These are phyloP conservation scores for Mionectes macconnelli DNA, from an alignment of 2,113 vertebrate genomes.

Conservation along the genomic window DNA sequence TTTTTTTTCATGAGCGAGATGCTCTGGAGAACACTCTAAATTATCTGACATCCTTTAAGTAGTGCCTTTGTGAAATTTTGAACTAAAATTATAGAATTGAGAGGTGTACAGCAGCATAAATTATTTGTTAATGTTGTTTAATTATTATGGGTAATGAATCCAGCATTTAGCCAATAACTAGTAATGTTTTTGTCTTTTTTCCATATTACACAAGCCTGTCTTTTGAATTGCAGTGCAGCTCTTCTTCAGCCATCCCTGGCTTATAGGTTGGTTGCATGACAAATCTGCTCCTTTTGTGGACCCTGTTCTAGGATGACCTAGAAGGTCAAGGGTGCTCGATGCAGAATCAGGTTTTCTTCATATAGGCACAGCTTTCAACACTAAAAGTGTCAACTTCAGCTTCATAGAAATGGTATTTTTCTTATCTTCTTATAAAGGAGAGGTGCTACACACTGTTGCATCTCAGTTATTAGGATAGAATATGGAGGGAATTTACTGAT, in stretches of 20 bases:
- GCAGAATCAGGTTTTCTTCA: not conserved
- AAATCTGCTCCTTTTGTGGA: not conserved
- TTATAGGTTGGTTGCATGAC: not conserved
- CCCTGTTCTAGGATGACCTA: not conserved
- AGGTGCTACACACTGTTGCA: not conserved
- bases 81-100: not conserved
- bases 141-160: not conserved
- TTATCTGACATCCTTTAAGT: not conserved
- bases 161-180: not conserved
- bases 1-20: not conserved
- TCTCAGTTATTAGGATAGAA: not conserved
- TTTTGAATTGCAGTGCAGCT: not conserved
- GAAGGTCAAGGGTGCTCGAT: not conserved
- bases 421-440: not conserved
- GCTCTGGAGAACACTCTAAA: not conserved
- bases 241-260: not conserved
- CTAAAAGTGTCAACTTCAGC: not conserved
- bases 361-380: not conserved
- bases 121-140: not conserved
- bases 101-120: fast-evolving
- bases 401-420: not conserved
- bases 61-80: not conserved
- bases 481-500: not conserved
- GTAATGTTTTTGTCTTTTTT: not conserved
- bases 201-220: not conserved